These are phyloP conservation scores for Scolopax rusticola DNA, from an alignment of 2,797 vertebrate genomes.

Conservation along the genomic window DNA sequence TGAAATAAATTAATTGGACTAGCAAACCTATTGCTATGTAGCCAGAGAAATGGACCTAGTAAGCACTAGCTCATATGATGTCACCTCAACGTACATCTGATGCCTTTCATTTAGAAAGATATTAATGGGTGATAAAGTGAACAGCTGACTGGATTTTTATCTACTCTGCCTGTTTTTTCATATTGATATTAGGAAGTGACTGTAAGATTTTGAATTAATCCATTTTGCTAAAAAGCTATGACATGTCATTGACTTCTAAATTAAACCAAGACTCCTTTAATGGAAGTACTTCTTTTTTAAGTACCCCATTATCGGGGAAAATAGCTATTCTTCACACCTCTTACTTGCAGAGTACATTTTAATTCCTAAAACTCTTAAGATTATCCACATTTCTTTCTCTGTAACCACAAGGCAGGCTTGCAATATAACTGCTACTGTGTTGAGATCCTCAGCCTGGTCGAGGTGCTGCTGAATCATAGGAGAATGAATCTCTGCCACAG, in stretches of 20 bases:
- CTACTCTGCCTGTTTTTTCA: not conserved
- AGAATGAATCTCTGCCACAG: not conserved
- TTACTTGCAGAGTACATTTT: slow-evolving; percentile 17
- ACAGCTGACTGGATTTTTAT: not conserved
- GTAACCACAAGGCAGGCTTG: not conserved
- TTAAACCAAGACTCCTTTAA: slow-evolving; percentile 35
- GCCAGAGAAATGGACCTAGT: not conserved
- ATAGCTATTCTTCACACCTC: slow-evolving; percentile 12
- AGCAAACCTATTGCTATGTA: not conserved
- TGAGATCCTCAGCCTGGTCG: not conserved
- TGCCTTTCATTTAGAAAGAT: not conserved
- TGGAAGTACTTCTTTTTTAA: slow-evolving; percentile 18
- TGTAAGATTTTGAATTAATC: slow-evolving; percentile 25
- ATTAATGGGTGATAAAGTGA: not conserved
- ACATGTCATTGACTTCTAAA: slow-evolving; percentile 28
- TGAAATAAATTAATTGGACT: not conserved
- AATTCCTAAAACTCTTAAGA: not conserved
- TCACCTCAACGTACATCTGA: not conserved
- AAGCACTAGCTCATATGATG: not conserved
- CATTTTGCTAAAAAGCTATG: slow-evolving; percentile 12
- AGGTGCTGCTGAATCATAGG: not conserved
- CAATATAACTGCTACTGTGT: not conserved
- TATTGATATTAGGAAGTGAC: not conserved
- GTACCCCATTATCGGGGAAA: slow-evolving; percentile 18
- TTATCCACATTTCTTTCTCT: not conserved